Percentiles rank a stretch among this genome's conserved stretches.
Conservation (phyloP, 2,797 vertebrate genomes). For the Graptemys geographica region DNA sequence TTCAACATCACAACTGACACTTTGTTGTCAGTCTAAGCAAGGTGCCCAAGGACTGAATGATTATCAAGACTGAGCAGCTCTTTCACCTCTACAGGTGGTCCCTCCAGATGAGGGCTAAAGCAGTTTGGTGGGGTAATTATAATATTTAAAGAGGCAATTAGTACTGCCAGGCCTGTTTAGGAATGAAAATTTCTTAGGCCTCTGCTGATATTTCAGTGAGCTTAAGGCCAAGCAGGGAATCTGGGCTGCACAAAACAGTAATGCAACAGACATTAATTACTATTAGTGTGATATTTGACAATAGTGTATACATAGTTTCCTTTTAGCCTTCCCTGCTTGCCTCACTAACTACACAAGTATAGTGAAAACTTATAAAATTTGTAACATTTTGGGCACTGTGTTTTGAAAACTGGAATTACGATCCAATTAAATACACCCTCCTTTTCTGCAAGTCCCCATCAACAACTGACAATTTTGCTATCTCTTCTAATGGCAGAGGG, state of each 20-base stretch:
- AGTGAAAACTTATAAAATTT: slow-evolving; percentile 27
- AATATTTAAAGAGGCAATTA: background rate
- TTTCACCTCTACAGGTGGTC: slow-evolving; percentile 11
- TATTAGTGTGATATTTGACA: slow-evolving; percentile 22
- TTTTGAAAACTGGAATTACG: background rate
- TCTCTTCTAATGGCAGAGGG: background rate
- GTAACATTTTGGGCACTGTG: slow-evolving; percentile 39
- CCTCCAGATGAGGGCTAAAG: background rate
- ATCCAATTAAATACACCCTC: background rate
- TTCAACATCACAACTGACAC: background rate
- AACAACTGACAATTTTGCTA: background rate
- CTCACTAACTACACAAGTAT: slow-evolving; percentile 41
- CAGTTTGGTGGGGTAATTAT: background rate
- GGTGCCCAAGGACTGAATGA: background rate
- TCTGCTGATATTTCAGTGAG: background rate
- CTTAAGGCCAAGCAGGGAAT: background rate
- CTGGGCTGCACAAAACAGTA: background rate
- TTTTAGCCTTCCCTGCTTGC: slow-evolving; percentile 35
- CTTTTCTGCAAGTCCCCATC: background rate
- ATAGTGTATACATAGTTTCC: slow-evolving; percentile 45
- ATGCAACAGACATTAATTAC: slow-evolving; percentile 47
- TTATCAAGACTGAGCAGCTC: background rate
- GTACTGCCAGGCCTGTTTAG: background rate
- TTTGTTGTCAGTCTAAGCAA: background rate
- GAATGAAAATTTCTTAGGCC: background rate